Base-by-base conservation (phyloP, 2,113 vertebrate species). In the Halcyon malimbica region DNA sequence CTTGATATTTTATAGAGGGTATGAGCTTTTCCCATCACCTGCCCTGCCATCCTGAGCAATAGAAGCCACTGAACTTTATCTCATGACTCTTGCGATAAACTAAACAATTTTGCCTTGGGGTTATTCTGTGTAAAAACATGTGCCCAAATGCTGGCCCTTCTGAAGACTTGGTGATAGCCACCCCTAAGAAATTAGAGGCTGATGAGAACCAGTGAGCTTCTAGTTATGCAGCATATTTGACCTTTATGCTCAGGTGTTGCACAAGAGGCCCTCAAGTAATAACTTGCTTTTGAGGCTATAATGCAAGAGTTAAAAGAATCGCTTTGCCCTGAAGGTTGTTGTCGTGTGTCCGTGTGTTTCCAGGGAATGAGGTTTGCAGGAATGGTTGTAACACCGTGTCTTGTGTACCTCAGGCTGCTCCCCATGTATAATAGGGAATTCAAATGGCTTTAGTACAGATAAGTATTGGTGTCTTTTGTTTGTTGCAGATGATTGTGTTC, bases 71-170 rank as follows among this genome's bases (percentile, higher is more conserved):
- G 59, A 57, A 17, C n/a, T 57, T 19, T 18, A 15, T 21, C n/a
- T 56, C 3, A 1, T 33, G 28, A 5, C 29, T 65, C 70, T 21
- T 37, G 56, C 26, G 37, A 53, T 44, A 69, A 76, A 85, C n/a
- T 21, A 11, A 14, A 1, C 5, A 19, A 39, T 23, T 67, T 28
- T 62, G 48, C 20, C 18, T 19, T 25, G 35, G 18, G 20, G 5
- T 42, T 50, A 1, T 10, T 23, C 4, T 1, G 24, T 29, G 26
- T 39, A 15, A 35, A 46, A 57, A 15, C 3, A 6, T 3, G 9
- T 20, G 31, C 24, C 63, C 56, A 31, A 41, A 5, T 8, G 1
- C 21, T 70, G 69, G 3, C 41, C 11, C 0, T 59, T 67, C 64
- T n/a, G 37, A 41, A 42, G 46, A 5, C 39, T 13, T 4, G 3